Conservation (phyloP, 23 tunicate species). For the Trididemnum clinides region DNA sequence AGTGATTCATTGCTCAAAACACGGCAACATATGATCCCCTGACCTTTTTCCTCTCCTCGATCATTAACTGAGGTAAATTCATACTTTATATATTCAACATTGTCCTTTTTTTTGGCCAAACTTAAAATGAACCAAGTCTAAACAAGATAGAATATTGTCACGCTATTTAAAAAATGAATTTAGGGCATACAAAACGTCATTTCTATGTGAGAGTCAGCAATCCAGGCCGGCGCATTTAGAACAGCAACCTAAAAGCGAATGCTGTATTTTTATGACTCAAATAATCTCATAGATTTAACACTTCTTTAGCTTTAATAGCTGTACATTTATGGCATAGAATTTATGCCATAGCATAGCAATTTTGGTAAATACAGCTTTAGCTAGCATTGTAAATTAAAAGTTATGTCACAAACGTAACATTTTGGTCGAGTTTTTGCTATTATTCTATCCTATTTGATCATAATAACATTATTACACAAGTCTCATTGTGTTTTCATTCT, state of each 20-base stretch:
- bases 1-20: too few relatives aligned
- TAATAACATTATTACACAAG: neutral
- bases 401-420: neutral
- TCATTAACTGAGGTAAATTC: neutral
- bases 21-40: neutral
- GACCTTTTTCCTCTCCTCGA: too few relatives aligned
- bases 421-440: neutral
- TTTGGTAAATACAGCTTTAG: neutral
- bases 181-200: neutral
- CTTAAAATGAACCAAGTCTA: neutral
- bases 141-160: neutral
- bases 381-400: neutral
- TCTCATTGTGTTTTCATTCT: neutral
- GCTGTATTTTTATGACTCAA: neutral
- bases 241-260: neutral
- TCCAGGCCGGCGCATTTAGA: neutral
- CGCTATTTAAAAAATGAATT: neutral
- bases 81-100: neutral
- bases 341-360: neutral
- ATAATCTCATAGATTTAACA: neutral
- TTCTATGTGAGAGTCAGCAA: neutral
- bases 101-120: neutral
- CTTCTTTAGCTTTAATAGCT: neutral
- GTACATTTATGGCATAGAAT: neutral
- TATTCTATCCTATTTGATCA: neutral